phyloP scores from a whole-genome alignment of 2,113 vertebrate genomes.

The Pagrus major region DNA sequence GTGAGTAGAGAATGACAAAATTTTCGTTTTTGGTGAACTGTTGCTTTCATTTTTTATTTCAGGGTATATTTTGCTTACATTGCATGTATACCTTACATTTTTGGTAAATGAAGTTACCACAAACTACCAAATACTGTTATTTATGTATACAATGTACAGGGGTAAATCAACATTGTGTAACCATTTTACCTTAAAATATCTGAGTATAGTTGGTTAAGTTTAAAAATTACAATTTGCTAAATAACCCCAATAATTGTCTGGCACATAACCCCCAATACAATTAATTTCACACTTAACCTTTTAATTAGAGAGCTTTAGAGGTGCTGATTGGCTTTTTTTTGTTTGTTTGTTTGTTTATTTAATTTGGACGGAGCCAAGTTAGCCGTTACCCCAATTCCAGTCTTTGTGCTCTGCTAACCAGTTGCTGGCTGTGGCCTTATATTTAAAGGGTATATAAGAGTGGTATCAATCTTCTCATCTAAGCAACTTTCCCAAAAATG shows the following conservation, averaged over 20 bases:
- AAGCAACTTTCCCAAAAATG: not conserved
- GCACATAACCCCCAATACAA: no score
- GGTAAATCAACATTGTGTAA: no score
- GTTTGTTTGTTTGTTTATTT: not conserved
- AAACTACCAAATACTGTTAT: not conserved
- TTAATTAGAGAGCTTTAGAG: not conserved
- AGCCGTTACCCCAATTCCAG: not conserved
- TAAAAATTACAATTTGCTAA: not conserved
- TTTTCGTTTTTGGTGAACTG: no score
- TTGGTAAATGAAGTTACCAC: not conserved
- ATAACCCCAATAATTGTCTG: not conserved
- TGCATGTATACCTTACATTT: not conserved
- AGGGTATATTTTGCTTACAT: not conserved
- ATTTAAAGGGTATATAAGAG: not conserved
- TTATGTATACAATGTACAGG: not conserved
- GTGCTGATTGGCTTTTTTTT: not conserved
- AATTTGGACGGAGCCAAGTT: not conserved
- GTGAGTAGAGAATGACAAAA: no score
- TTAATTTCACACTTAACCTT: not conserved
- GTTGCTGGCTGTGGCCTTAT: not conserved
- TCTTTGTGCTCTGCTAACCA: not conserved
- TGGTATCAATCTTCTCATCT: not conserved
- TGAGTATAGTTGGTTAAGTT: no score
- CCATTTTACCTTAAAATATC: no score
- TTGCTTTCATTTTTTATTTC: not conserved